Evolutionary conservation across 1,140 invertebrate genomes (phyloP), one percentile per base, ranked within the genome.

Genomic region (Drosophila quadrilineata): DNA sequence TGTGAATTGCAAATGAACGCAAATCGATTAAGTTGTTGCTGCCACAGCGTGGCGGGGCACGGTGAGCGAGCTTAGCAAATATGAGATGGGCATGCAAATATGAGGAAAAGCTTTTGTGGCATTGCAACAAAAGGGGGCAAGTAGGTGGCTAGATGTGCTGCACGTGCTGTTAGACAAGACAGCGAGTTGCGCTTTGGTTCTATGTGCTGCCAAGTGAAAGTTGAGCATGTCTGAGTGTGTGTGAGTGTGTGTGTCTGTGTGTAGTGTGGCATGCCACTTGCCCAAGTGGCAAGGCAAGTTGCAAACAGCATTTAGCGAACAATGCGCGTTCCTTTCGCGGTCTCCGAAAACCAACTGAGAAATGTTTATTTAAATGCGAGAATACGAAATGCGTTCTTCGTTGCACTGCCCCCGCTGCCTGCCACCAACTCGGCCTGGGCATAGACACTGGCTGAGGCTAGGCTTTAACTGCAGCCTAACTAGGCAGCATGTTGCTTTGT

Each of bases 281-380:
- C 26, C 49, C 19, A 12, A 49, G 9, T 8, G 43, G 6, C 8
- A 3, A 6, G 14, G 28, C 17, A 10, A 17, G 19, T 33, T 29
- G 21, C 43, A 28, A n/a, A 14, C 22, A 49, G 38, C 49, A 59
- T 75, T 64, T 79, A 58, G 53, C 68, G 21, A 84, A 84, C 76
- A 84, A 82, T 80, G 75, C 53, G 43, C 57, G 38, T 73, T 56
- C 31, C 43, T 49, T 43, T 52, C n/a, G n/a, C n/a, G n/a, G n/a
- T 52, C 31, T 17, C 35, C n/a, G 31, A 10, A 14, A 16, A 28
- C n/a, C 43, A 14, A 58, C 71, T 75, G 77, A 65, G 63, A 84
- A 85, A 85, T 85, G 80, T 79, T 85, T 85, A 85, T 85, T 85
- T 85, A 85, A 85, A 85, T 84, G 74, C 80, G 70, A 59, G 66